Base-by-base conservation (phyloP, 2,113 vertebrate genomes). In the Eira barbara region DNA sequence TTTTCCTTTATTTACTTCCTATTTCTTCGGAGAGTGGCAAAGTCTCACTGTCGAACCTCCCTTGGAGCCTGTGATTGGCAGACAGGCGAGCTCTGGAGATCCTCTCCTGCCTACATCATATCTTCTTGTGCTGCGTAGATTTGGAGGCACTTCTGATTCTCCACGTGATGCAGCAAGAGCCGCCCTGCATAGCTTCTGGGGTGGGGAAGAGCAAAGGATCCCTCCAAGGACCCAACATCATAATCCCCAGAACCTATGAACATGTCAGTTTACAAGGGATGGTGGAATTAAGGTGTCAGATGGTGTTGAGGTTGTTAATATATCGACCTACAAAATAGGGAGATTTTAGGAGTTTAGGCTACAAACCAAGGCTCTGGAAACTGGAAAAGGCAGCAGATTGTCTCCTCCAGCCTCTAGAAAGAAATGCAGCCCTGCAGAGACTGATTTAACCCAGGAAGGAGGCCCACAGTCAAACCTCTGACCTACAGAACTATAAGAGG, bases 1-100 rank as follows among this genome's bases (percentile, higher is more conserved):
- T 90, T 97, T 96, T 84, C 91, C 67, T 97, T 94, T 93, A 93
- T 97, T 98, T 97, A 69, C 82, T 95, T 93, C 67, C 57, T 36
- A 27, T 90, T 76, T 76, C 83, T 89, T 93, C 39, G 1, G n/a
- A 92, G 21, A 80, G 45, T 87, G 73, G 65, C 3, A 52, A 73
- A 55, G 25, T 45, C 25, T 80, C 69, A 59, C 25, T 59, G 73
- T 57, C 78, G 88, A 87, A 78, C n/a, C 7, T 59, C 42, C 69
- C 14, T 8, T 12, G 6, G 71, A 79, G 49, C 27, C 59, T 71
- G 13, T 13, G 39, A 76, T 12, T 25, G 42, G 12, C 3, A 1
- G 29, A 74, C 9, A 74, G 31, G 49, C 7, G 17, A 57, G 47
- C 31, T 69, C 31, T 39, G n/a, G 27, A 23, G 31, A 59, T 11